phyloP scores from a whole-genome alignment of 2,888 invertebrate species.

The Petrophora chlorosata region DNA sequence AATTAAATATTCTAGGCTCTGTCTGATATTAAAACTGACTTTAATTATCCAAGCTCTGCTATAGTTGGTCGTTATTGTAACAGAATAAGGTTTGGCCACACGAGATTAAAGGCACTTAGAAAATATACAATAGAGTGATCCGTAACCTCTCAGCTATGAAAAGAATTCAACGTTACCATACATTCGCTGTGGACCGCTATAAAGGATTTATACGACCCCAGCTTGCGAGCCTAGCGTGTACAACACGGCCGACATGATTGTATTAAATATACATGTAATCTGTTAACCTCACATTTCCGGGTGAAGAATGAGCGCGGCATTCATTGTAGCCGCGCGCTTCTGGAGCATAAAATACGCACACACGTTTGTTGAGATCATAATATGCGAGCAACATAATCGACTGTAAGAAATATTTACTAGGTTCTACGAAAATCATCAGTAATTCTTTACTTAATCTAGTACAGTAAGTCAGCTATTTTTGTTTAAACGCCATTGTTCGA shows the following conservation, averaged over 20 bases:
- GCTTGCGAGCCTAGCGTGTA: slow-evolving; percentile 36
- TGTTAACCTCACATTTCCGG: slow-evolving; percentile 50
- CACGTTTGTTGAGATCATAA: background rate
- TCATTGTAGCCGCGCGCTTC: slow-evolving; percentile 35
- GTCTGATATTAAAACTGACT: too few species aligned
- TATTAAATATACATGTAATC: slow-evolving; percentile 62
- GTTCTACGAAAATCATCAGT: too few species aligned
- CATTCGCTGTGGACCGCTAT: slow-evolving; percentile 38
- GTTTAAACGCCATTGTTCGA: too few species aligned
- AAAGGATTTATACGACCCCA: slow-evolving; percentile 47
- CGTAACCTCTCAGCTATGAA: slow-evolving; percentile 6
- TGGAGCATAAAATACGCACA: slow-evolving; percentile 7
- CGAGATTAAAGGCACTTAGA: background rate
- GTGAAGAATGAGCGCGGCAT: slow-evolving; percentile 45
- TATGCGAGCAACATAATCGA: background rate
- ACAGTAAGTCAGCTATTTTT: too few species aligned
- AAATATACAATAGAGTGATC: background rate
- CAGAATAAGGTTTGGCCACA: background rate
- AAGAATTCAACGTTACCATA: slow-evolving; percentile 26
- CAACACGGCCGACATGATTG: slow-evolving; percentile 31
- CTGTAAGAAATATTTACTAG: background rate
- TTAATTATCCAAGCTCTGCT: too few species aligned
- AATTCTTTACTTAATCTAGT: too few species aligned
- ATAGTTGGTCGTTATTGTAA: too few species aligned
- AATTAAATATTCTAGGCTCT: too few species aligned